Base-by-base conservation (phyloP, 2,888 invertebrate genomes). In the Ectemnius cavifrons region DNA sequence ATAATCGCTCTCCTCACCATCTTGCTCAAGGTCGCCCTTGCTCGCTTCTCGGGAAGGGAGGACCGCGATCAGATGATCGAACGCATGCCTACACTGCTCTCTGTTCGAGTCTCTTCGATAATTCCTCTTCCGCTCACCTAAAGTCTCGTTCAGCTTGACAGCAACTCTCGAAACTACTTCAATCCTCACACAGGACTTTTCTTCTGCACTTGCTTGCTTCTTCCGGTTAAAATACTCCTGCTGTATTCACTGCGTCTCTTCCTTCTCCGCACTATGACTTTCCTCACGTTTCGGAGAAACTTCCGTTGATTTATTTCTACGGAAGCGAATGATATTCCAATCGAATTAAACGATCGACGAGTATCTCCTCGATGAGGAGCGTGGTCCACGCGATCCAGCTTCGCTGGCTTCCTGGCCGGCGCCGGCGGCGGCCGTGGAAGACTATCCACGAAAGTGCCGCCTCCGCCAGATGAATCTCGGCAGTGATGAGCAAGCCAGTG, bases 1-100 rank as follows among this genome's bases (percentile, higher is more conserved):
- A 89, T 77, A 69, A 89, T 77, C 81, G 86, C 84, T 86, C 89
- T 87, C 82, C 86, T 87, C 80, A 89, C 86, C 88, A 89, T 90
- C 70, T 85, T 80, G 77, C 68, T 77, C 83, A 85, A 85, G 83
- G 84, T 83, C 84, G 73, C 74, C 78, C 77, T 76, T 72, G 66
- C 37, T 37, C 23, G 23, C 74, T 71, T 71, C 69, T 79, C 73
- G 75, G 61, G 23, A 56, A 57, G 28, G 67, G 63, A 73, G 67
- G 63, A 73, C 37, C 37, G 76, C 71, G 72, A 79, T 83, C 83
- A 83, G 78, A 78, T 76, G 70, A 72, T 71, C 77, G 59, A 66
- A 71, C 63, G 79, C 77, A 77, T 81, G 64, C 28, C 37, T 64
- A 47, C 65, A 62, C 64, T 63, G 60, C 61, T 27, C 61, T 66